Percentiles rank a stretch among this genome's conserved stretches.
Conservation (phyloP, 2,113 vertebrate species). For the Oriolus oriolus region DNA sequence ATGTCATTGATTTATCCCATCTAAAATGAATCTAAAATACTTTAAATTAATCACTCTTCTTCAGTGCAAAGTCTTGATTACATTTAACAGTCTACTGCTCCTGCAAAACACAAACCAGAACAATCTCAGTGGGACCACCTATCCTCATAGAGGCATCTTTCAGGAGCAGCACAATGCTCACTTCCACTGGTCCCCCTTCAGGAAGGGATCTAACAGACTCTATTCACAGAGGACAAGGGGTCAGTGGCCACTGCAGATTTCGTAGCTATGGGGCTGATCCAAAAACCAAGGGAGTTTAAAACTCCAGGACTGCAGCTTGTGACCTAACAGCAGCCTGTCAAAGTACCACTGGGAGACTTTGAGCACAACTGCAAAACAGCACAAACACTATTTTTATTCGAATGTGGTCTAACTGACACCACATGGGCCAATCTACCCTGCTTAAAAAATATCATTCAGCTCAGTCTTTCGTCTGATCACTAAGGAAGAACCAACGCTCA, state of each 20-base stretch:
- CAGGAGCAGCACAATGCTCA: not conserved
- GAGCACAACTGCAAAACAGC: not conserved
- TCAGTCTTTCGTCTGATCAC: not conserved
- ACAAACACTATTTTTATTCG: not conserved
- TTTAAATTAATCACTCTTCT: not conserved
- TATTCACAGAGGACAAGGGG: accelerated
- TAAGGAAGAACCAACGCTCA: not conserved
- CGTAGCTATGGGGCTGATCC: not conserved
- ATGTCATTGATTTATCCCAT: not conserved
- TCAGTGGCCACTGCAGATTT: not conserved
- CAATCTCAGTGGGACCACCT: not conserved
- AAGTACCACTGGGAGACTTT: not conserved
- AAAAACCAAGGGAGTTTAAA: not conserved
- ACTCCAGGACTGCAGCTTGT: accelerated
- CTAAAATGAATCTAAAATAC: not conserved
- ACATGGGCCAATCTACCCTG: not conserved
- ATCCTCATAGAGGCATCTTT: not conserved
- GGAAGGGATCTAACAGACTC: not conserved
- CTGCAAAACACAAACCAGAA: not conserved
- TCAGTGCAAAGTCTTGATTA: not conserved
- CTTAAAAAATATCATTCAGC: not conserved
- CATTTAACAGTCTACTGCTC: not conserved
- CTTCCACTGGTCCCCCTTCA: not conserved
- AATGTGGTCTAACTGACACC: not conserved
- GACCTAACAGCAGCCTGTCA: not conserved